phyloP scores from a whole-genome alignment of 2,797 vertebrate genomes.

The Acestrorhynchus altus region DNA sequence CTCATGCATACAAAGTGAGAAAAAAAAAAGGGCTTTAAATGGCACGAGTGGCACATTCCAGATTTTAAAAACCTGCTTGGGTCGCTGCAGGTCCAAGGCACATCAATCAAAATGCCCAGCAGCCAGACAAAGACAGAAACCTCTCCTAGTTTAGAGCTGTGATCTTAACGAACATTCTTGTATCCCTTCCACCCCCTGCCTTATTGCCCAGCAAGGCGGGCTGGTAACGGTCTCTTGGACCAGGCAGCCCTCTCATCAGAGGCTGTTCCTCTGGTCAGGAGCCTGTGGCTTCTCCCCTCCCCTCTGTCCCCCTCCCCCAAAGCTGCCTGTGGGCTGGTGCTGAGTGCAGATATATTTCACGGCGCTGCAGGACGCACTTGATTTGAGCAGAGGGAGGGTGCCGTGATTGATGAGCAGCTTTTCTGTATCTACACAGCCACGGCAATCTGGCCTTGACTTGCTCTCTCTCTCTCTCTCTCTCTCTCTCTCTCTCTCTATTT shows the following conservation, averaged over 20 bases:
- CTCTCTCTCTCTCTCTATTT: not conserved
- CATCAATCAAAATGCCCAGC: constrained; percentile 33
- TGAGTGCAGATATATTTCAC: constrained; percentile 62
- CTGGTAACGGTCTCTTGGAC: constrained; percentile 16
- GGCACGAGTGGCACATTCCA: constrained; percentile 24
- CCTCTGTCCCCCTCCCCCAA: constrained; percentile 44
- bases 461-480: constrained; percentile 17
- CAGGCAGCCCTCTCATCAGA: constrained; percentile 59
- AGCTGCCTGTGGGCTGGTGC: constrained; percentile 47
- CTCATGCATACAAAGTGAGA: not conserved
- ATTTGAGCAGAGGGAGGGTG: constrained; percentile 73
- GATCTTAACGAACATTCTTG: constrained; percentile 18
- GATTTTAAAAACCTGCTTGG: constrained; percentile 26
- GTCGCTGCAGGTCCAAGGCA: not conserved
- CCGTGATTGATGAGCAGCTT: constrained; percentile 73
- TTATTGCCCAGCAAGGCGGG: constrained; percentile 16
- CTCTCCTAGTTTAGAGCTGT: not conserved
- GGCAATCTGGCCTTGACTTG: constrained; percentile 44
- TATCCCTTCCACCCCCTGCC: constrained; percentile 2
- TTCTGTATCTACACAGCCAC: constrained; percentile 50
- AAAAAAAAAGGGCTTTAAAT: not conserved
- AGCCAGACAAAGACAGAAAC: not conserved
- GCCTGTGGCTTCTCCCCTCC: constrained; percentile 42
- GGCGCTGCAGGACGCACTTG: constrained; percentile 72
- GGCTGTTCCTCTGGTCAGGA: constrained; percentile 63